Conservation (phyloP, 2,888 invertebrate species). For the Himalopsyche kuldschensis region DNA sequence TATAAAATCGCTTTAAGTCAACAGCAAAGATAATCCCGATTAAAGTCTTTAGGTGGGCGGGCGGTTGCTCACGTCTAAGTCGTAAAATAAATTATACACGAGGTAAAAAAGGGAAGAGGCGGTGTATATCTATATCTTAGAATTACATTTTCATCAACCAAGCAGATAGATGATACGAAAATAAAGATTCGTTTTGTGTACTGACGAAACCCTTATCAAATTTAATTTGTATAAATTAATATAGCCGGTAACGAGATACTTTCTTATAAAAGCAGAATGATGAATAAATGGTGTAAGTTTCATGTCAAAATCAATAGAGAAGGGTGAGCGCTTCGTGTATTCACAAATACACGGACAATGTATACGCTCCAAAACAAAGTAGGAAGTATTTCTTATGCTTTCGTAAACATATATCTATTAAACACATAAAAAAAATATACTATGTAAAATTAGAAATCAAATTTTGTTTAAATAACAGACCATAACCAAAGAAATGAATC, state of each 20-base stretch:
- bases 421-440: too few relatives aligned
- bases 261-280: too few relatives aligned
- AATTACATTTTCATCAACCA: neutral
- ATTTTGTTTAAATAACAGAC: too few relatives aligned
- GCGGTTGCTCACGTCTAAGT: neutral
- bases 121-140: neutral
- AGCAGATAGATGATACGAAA: neutral
- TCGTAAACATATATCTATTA: too few relatives aligned
- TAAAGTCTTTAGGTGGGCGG: neutral
- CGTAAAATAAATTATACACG: neutral
- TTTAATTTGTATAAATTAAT: neutral
- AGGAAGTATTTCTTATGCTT: too few relatives aligned
- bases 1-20: neutral
- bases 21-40: neutral
- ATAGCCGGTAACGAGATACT: neutral
- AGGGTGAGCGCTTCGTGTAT: too few relatives aligned
- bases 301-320: too few relatives aligned
- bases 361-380: too few relatives aligned
- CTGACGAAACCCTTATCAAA: neutral
- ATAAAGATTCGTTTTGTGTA: neutral
- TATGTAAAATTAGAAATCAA: too few relatives aligned
- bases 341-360: too few relatives aligned
- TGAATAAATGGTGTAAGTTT: too few relatives aligned
- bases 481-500: too few relatives aligned
- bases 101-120: neutral